A percentile compares a stretch with the other conserved stretches of the same genome.
These are phyloP conservation scores for Coregonus suidteri DNA, from an alignment of 2,797 vertebrate genomes.

Conservation along the genomic window DNA sequence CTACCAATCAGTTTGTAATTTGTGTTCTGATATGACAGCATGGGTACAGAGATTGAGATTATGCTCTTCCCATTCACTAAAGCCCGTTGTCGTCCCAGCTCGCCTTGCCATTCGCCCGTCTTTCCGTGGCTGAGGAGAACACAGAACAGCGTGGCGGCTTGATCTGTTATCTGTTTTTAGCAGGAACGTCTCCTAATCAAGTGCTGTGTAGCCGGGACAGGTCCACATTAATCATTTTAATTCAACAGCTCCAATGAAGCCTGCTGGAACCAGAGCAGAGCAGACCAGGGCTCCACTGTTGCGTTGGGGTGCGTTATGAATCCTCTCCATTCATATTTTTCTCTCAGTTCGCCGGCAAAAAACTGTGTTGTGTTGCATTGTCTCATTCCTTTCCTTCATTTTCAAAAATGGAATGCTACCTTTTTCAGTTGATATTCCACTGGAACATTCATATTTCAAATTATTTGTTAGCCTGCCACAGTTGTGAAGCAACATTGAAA, in stretches of 20 bases:
- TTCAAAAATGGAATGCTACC: neutral
- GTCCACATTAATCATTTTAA: constrained; percentile 31
- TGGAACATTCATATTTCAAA: neutral
- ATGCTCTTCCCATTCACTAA: neutral
- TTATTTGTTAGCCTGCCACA: constrained; percentile 17
- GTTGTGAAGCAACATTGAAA: constrained; percentile 12
- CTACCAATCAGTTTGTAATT: constrained; percentile 24
- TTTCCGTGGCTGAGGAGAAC: neutral
- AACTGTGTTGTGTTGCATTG: neutral
- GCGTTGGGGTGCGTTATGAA: neutral
- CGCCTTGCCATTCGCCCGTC: neutral
- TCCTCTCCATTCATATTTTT: neutral
- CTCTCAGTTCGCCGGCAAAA: constrained; percentile 15
- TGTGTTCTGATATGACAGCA: constrained; percentile 29
- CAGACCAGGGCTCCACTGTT: constrained; percentile 21
- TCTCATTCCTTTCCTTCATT: neutral
- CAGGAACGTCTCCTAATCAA: constrained; percentile 31
- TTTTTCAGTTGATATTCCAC: neutral
- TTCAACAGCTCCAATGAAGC: constrained; percentile 22
- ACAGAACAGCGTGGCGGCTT: constrained; percentile 5
- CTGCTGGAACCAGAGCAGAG: constrained; percentile 16
- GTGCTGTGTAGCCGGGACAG: constrained; percentile 36
- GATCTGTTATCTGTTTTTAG: constrained; percentile 29
- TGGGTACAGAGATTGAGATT: constrained; percentile 23
- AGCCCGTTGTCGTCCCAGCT: constrained; percentile 2